Conservation (phyloP, 1,140 invertebrate species). For the Drosophila leontia region DNA sequence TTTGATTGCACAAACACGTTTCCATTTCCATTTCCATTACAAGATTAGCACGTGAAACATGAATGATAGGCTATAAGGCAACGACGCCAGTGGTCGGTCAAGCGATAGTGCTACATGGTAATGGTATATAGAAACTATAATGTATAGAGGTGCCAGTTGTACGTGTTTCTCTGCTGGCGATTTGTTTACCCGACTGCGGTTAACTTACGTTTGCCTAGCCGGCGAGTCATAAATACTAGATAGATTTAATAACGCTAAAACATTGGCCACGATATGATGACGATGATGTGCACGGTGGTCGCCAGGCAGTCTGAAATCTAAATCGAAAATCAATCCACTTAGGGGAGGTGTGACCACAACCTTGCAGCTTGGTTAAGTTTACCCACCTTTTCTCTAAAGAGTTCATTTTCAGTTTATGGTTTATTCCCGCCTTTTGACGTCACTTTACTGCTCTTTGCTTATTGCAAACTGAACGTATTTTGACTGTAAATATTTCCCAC, state of each 20-base stretch:
- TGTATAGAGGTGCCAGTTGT: slow-evolving; percentile 16
- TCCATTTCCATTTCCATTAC: slow-evolving; percentile 61
- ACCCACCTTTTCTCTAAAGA: neutral
- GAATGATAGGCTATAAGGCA: slow-evolving; percentile 49
- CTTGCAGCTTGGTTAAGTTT: slow-evolving; percentile 22
- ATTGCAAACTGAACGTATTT: slow-evolving; percentile 40
- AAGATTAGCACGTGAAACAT: slow-evolving; percentile 66
- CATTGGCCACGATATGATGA: slow-evolving; percentile 29
- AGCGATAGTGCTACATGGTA: slow-evolving; percentile 21
- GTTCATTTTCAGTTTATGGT: slow-evolving; percentile 11
- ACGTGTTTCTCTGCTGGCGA: slow-evolving; percentile 56
- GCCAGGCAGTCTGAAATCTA: slow-evolving; percentile 36
- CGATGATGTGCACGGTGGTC: slow-evolving; percentile 15
- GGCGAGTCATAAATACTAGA: slow-evolving; percentile 31
- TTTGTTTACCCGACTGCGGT: slow-evolving; percentile 50
- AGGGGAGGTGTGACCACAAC: slow-evolving; percentile 30
- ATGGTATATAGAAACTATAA: slow-evolving; percentile 6
- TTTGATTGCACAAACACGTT: slow-evolving; percentile 72
- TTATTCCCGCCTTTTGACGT: slow-evolving; percentile 22
- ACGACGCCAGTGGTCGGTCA: slow-evolving; percentile 6
- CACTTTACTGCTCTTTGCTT: slow-evolving; percentile 31
- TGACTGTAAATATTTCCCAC: slow-evolving; percentile 54
- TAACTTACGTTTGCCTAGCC: slow-evolving; percentile 44
- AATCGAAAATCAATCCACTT: slow-evolving; percentile 38
- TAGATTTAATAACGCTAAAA: slow-evolving; percentile 58